Base-by-base conservation (phyloP, 2,888 invertebrate species). In the Cheilosia scutellata region DNA sequence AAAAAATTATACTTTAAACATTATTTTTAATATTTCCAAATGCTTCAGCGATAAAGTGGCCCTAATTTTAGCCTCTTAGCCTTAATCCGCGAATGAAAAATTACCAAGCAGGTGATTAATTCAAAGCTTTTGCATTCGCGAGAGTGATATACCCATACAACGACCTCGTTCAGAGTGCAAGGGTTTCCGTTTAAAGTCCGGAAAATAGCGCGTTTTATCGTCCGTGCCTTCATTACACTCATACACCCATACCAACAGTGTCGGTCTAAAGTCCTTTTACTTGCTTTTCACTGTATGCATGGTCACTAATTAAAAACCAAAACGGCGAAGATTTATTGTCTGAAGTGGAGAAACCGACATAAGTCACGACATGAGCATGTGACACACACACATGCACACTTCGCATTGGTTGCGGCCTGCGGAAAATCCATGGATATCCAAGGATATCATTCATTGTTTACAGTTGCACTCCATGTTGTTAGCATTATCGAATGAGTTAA, bases 401-500 rank as follows among this genome's bases (percentile, higher is more conserved):
- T 42, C 27, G 70, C 62, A 62, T 62, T 60, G 63, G 53, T 20
- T 20, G 20, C 20, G 20, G 37, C 11, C 76, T 79, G 71, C 80
- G 62, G 66, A 75, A 76, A 76, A 71, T 76, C 79, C 79, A 60
- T 65, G 63, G 78, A 78, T 78, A 78, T 71, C 11, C 82, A 71
- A 44, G 80, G 80, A 82, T 82, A 86, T 86, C 82, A 68, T 72
- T 86, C 82, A 72, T 76, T 86, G 80, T 86, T 86, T 86, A 72
- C 86, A 80, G 76, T 80, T 68, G 27, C 55, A 76, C 44, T 82
- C 72, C n/a, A 75, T 77, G 82, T 82, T 86, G 86, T 82, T 86
- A 82, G 86, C 82, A 72, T 82, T 86, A 86, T 86, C 86, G 68
- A 86, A 77, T 68, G 82, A 82, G 80, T 77, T 86, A 86, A 86